Evolutionary conservation across 2,888 invertebrate species (phyloP).

Genomic region (Atrina japonica): DNA sequence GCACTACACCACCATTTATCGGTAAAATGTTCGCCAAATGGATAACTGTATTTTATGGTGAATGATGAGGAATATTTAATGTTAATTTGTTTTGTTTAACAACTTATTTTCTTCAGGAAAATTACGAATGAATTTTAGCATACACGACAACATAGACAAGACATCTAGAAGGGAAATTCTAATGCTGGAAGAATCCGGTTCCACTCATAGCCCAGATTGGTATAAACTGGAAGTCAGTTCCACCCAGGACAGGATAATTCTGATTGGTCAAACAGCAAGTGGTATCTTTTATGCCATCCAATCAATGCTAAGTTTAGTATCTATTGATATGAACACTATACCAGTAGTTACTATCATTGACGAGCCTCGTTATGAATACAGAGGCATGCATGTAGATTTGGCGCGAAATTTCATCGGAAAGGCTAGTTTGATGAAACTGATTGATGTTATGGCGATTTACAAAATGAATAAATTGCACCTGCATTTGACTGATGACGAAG

Average conservation of each 20-base stretch:
- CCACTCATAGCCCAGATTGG: conserved; percentile 11
- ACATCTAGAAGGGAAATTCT: too few species aligned
- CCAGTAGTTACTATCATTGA: conserved; percentile 45
- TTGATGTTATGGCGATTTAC: conserved; percentile 74
- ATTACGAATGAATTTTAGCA: background rate
- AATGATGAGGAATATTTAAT: too few species aligned
- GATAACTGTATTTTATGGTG: background rate
- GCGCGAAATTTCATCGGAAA: conserved; percentile 58
- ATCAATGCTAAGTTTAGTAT: conserved; percentile 47
- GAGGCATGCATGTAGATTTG: conserved; percentile 58
- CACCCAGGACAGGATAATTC: background rate
- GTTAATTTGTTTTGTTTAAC: background rate
- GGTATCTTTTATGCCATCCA: conserved; percentile 60
- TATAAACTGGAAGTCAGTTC: conserved; percentile 16
- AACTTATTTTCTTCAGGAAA: background rate
- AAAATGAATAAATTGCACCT: conserved; percentile 75
- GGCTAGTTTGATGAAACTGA: conserved; percentile 56
- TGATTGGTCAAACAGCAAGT: conserved; percentile 13
- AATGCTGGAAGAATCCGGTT: too few species aligned
- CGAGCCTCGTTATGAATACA: conserved; percentile 54
- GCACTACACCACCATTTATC: background rate
- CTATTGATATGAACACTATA: conserved; percentile 24
- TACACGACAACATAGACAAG: too few species aligned
- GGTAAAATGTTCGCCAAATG: background rate
- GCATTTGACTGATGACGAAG: conserved; percentile 76